These are phyloP conservation scores for Stenchaetothrips biformis DNA, from an alignment of 2,888 invertebrate species.

Conservation along the genomic window DNA sequence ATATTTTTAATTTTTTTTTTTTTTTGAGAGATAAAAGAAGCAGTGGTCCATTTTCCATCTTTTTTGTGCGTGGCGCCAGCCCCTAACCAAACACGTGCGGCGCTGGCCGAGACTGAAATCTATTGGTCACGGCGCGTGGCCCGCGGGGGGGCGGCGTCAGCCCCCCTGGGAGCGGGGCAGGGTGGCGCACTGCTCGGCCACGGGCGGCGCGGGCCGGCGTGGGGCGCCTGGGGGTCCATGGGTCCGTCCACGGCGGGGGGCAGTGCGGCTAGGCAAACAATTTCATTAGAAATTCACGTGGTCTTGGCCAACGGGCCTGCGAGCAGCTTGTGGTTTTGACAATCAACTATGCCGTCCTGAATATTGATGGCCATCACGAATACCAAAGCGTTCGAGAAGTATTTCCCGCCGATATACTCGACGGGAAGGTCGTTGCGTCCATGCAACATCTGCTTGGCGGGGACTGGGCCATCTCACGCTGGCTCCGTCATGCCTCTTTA, in stretches of 20 bases:
- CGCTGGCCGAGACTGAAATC: not conserved
- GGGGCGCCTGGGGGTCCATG: not conserved
- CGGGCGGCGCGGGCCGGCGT: not conserved
- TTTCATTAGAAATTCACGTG: not conserved
- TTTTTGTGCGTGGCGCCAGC: not conserved
- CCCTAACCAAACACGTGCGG: not conserved
- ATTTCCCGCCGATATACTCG: not conserved
- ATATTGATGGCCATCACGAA: not conserved
- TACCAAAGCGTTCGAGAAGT: no score
- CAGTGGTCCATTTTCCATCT: no score
- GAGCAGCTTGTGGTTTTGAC: not conserved
- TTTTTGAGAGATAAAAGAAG: no score
- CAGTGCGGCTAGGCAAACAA: not conserved
- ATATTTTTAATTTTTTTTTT: no score
- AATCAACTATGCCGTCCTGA: not conserved
- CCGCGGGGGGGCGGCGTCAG: constrained; percentile 12
- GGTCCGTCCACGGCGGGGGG: not conserved
- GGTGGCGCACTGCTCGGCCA: not conserved
- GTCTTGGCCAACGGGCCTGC: no score
- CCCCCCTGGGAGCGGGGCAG: not conserved
- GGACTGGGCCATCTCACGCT: not conserved
- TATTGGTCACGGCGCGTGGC: constrained; percentile 4
- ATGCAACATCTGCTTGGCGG: not conserved
- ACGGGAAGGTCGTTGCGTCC: not conserved
- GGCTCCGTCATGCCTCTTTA: not conserved